phyloP scores from a whole-genome alignment of 2,797 vertebrate species.

The Crenichthys baileyi region DNA sequence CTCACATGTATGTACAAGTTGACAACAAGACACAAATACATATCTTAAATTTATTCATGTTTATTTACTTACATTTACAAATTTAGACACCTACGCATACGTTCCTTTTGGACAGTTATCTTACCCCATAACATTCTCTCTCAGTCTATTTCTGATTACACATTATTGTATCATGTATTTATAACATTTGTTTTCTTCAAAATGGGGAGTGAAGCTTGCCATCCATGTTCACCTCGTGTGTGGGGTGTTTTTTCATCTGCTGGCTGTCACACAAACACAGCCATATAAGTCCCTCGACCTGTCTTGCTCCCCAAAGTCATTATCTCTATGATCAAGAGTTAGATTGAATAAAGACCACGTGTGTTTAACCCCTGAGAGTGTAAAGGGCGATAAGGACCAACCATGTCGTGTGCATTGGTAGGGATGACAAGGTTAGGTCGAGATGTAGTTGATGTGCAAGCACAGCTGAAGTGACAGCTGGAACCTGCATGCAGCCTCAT shows the following conservation, averaged over 20 bases:
- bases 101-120: too few relatives aligned
- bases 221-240: neutral
- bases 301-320: conserved; percentile 70
- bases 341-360: conserved; percentile 67
- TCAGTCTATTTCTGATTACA: conserved; percentile 4
- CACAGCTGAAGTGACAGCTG: conserved; percentile 36
- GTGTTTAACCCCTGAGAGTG: conserved; percentile 63
- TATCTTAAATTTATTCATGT: too few relatives aligned
- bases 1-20: too few relatives aligned
- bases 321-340: conserved; percentile 73
- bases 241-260: conserved; percentile 53
- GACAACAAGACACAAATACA: too few relatives aligned
- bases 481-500: conserved; percentile 18
- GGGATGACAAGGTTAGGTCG: conserved; percentile 50
- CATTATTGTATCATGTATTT: neutral
- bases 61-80: too few relatives aligned
- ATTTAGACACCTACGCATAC: too few relatives aligned
- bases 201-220: conserved; percentile 28
- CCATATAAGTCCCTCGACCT: conserved; percentile 37
- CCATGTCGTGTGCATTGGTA: conserved; percentile 8
- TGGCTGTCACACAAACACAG: conserved; percentile 43
- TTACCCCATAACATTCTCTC: neutral
- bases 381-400: conserved; percentile 33
- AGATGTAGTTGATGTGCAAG: conserved; percentile 21
- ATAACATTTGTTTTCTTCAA: conserved; percentile 8